These are phyloP conservation scores for Rhinolophus ferrumequinum DNA, from an alignment of 2,113 vertebrate genomes.

Conservation along the genomic window DNA sequence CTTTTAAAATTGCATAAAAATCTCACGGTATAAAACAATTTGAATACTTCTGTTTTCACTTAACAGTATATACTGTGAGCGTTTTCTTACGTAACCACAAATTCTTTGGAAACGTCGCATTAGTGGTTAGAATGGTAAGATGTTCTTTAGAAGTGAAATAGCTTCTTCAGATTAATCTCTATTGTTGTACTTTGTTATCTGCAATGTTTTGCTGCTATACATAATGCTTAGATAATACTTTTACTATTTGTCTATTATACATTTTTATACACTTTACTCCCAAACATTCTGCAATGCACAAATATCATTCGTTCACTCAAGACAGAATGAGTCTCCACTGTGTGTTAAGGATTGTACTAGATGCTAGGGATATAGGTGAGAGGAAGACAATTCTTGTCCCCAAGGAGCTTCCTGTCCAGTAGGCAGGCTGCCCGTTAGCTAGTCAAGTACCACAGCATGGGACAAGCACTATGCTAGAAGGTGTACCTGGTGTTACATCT, in stretches of 20 bases:
- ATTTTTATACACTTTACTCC: background rate
- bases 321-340: background rate
- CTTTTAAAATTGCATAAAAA: background rate
- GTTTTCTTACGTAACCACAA: background rate
- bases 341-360: background rate
- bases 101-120: background rate
- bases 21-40: background rate
- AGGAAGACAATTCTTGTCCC: background rate
- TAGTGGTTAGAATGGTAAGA: background rate
- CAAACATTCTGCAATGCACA: background rate
- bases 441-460: background rate
- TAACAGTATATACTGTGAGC: background rate
- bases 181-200: background rate
- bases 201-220: background rate
- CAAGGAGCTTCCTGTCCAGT: background rate
- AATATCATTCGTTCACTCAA: background rate
- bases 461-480: too few species aligned
- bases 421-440: background rate
- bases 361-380: background rate
- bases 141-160: background rate
- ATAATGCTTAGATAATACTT: conserved; percentile 13
- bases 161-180: background rate
- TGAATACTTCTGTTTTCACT: background rate
- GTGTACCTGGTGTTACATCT: too few species aligned
- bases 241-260: background rate